These are phyloP conservation scores for Phaenicophaeus curvirostris DNA, from an alignment of 2,797 vertebrate species.

Conservation along the genomic window DNA sequence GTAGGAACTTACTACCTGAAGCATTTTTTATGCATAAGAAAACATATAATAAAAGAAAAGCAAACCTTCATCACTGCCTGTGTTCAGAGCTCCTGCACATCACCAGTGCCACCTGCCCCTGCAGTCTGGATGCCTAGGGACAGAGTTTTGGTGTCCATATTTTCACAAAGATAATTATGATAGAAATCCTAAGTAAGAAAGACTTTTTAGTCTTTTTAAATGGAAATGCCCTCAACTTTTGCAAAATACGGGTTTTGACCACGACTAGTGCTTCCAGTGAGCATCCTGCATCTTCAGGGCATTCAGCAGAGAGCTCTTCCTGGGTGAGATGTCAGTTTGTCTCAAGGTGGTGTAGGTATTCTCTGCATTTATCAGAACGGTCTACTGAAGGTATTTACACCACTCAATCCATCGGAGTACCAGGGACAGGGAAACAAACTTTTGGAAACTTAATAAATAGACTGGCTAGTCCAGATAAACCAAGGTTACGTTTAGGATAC, in stretches of 20 bases:
- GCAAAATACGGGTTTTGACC: rapidly evolving
- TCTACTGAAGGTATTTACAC: not conserved
- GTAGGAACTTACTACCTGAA: not conserved
- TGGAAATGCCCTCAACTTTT: not conserved
- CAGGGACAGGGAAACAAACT: not conserved
- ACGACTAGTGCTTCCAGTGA: not conserved
- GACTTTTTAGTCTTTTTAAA: not conserved
- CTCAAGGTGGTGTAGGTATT: not conserved
- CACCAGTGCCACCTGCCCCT: not conserved
- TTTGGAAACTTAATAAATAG: not conserved
- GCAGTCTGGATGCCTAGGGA: not conserved
- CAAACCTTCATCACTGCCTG: not conserved
- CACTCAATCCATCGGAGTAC: not conserved
- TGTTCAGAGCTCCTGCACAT: not conserved
- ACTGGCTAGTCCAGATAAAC: not conserved
- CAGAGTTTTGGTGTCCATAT: not conserved
- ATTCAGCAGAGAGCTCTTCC: not conserved
- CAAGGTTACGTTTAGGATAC: not conserved
- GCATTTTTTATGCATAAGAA: not conserved
- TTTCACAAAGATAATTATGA: not conserved
- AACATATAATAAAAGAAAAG: not conserved
- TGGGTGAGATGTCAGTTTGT: not conserved
- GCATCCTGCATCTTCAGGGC: not conserved
- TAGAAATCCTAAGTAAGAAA: not conserved
- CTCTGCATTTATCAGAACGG: not conserved